Evolutionary conservation across 2,888 invertebrate species (phyloP).

Genomic region (Didymodactylos carnosus): DNA sequence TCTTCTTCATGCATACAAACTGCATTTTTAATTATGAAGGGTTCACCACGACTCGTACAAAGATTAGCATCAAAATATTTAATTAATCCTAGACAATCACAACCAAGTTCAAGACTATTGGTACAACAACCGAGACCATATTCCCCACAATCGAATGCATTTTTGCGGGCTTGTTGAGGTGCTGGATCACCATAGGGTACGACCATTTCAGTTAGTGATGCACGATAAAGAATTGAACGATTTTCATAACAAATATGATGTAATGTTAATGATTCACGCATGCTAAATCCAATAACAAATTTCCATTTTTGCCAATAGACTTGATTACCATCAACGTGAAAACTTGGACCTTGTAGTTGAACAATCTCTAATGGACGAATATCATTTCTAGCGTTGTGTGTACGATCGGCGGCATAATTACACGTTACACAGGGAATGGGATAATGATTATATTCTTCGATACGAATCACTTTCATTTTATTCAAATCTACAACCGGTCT

Average conservation of each 20-base stretch:
- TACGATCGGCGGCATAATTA: not conserved
- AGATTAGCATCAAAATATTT: slow-evolving; percentile 15
- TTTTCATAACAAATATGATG: slow-evolving; percentile 12
- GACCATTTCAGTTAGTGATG: slow-evolving; percentile 12
- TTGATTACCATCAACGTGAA: slow-evolving; percentile 12
- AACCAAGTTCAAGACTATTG: slow-evolving; percentile 11
- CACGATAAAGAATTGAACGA: slow-evolving; percentile 12
- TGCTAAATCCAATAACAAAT: slow-evolving; percentile 11
- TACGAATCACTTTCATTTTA: slow-evolving; percentile 5
- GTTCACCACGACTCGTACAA: not conserved
- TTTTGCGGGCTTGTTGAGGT: slow-evolving; percentile 10
- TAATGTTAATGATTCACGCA: slow-evolving; percentile 7
- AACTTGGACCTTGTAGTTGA: slow-evolving; percentile 14
- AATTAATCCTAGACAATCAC: slow-evolving; percentile 15
- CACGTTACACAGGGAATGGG: not conserved
- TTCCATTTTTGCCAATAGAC: slow-evolving; percentile 15
- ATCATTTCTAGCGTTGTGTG: not conserved
- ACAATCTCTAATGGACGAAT: slow-evolving; percentile 13
- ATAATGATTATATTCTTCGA: slow-evolving; percentile 7
- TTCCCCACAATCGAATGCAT: slow-evolving; percentile 15
- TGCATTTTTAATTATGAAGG: slow-evolving; percentile 5
- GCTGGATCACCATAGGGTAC: slow-evolving; percentile 15
- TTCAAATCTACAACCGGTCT: slow-evolving; percentile 12
- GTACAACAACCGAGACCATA: slow-evolving; percentile 13
- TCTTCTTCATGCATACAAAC: slow-evolving; percentile 15